These are phyloP conservation scores for Larimichthys crocea DNA, from an alignment of 2,113 vertebrate genomes.

Conservation along the genomic window DNA sequence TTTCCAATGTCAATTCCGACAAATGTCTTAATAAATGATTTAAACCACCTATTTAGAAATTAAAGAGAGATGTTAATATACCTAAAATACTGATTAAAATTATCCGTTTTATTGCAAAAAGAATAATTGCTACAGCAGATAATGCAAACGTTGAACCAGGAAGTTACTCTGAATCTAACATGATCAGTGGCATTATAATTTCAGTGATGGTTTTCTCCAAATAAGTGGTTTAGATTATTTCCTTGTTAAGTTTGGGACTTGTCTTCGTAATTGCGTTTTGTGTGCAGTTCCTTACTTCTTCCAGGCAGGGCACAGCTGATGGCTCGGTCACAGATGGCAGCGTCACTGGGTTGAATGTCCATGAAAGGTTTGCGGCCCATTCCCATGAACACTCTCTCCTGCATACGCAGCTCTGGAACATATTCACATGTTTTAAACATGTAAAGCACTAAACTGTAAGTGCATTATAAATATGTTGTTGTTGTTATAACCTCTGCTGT, in stretches of 20 bases:
- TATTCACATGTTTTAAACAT: not conserved
- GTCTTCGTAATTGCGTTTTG: fast-evolving
- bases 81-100: not conserved
- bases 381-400: conserved; percentile 87
- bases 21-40: not conserved
- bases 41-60: not conserved
- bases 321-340: conserved; percentile 83
- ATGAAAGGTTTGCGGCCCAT: conserved; percentile 84
- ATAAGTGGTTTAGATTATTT: no score
- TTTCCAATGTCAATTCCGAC: not conserved
- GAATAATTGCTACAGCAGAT: no score
- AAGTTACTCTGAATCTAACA: not conserved
- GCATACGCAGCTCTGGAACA: conserved; percentile 83
- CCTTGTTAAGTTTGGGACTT: no score
- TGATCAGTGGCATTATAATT: no score
- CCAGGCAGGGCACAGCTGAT: conserved; percentile 70
- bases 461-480: not conserved
- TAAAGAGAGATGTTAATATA: not conserved
- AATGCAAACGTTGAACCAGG: not conserved
- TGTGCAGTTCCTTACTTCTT: conserved; percentile 74
- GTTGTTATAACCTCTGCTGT: conserved; percentile 76
- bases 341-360: conserved; percentile 85
- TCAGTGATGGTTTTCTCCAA: no score
- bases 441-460: not conserved
- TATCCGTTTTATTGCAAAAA: not conserved